Conservation (phyloP, 53 echinoderm and acorn worm species). For the Arbacia lixula region DNA sequence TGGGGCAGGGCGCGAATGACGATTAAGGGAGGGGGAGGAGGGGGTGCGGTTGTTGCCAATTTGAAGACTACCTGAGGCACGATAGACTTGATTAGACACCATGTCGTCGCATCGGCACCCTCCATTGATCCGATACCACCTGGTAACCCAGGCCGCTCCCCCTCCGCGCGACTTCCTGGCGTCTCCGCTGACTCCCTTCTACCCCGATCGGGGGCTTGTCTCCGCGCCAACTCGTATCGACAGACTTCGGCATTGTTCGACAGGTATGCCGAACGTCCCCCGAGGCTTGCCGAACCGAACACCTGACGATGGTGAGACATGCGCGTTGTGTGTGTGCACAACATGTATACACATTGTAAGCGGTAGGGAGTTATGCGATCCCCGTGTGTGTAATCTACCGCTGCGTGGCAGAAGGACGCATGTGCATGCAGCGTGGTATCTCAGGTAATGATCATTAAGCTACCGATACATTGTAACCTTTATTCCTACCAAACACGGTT, state of each 20-base stretch:
- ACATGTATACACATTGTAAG: no score
- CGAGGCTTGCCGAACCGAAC: constrained; percentile 36
- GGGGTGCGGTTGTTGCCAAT: constrained; percentile 9
- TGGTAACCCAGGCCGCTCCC: constrained; percentile 21
- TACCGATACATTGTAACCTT: no score
- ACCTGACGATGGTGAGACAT: constrained; percentile 31
- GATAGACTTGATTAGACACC: constrained; percentile 5
- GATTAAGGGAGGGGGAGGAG: neutral
- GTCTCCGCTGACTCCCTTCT: constrained; percentile 53
- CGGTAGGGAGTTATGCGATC: no score
- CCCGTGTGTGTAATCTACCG: no score
- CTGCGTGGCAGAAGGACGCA: no score
- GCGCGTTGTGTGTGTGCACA: no score
- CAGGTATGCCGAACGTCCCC: constrained; percentile 25
- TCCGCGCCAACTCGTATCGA: constrained; percentile 22
- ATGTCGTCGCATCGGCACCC: no score
- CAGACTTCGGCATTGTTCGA: constrained; percentile 45
- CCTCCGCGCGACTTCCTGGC: constrained; percentile 44
- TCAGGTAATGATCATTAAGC: no score
- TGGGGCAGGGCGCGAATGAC: no score
- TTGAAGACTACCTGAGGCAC: constrained; percentile 12
- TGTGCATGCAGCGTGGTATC: no score
- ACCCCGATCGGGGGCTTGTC: no score
- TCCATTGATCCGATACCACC: constrained; percentile 38
- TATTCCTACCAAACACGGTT: no score